A percentile compares a stretch with the other conserved stretches of the same genome.
Conservation (phyloP, 2,888 invertebrate genomes). For the Agrotis ipsilon region DNA sequence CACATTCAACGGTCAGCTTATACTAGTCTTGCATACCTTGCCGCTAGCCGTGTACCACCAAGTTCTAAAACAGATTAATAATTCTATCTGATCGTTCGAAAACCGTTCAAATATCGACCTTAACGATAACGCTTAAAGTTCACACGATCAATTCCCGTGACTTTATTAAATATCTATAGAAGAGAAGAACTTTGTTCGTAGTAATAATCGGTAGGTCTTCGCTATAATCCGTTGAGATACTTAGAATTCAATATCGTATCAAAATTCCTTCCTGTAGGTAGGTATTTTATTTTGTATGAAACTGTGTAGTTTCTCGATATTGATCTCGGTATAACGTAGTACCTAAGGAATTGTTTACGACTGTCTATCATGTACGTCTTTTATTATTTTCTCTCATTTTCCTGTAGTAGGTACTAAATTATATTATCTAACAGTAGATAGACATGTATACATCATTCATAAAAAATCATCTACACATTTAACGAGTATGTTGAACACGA, state of each 20-base stretch:
- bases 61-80: constrained; percentile 28
- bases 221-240: constrained; percentile 19
- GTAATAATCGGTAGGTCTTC: constrained; percentile 4
- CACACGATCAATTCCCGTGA: constrained; percentile 25
- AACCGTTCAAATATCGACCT: constrained; percentile 11
- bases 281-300: constrained; percentile 1
- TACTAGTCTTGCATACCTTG: too few species aligned
- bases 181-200: constrained; percentile 31
- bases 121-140: constrained; percentile 17
- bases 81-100: constrained; percentile 31
- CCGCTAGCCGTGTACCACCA: background rate
- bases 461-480: too few species aligned
- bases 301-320: constrained; percentile 31
- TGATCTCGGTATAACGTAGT: constrained; percentile 5
- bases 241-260: constrained; percentile 35
- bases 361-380: constrained; percentile 1
- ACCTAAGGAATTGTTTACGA: constrained; percentile 24
- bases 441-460: too few species aligned
- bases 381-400: constrained; percentile 19
- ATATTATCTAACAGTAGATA: too few species aligned
- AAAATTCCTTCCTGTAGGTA: constrained; percentile 26
- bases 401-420: background rate
- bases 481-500: too few species aligned
- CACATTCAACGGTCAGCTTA: too few species aligned
- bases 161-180: constrained; percentile 16